Evolutionary conservation across 2,113 vertebrate species (phyloP).

Genomic region (Trachemys scripta): DNA sequence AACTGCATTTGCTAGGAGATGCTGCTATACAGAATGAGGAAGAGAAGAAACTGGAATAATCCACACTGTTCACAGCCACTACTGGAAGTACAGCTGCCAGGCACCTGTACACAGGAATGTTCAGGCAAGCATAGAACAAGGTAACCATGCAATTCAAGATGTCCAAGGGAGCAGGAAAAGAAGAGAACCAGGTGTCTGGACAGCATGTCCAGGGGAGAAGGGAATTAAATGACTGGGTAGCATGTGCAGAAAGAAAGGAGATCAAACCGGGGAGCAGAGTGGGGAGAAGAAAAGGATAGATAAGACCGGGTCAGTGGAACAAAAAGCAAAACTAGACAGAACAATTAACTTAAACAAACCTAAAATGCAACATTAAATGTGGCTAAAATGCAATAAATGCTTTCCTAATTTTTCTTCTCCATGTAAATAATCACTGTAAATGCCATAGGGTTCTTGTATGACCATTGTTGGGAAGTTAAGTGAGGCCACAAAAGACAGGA

Average conservation of each 20-base stretch:
- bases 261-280: rapidly evolving
- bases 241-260: background rate
- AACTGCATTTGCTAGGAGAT: background rate
- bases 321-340: background rate
- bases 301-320: rapidly evolving
- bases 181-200: background rate
- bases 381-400: background rate
- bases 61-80: too few relatives aligned
- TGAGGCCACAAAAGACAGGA: background rate
- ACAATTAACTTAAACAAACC: background rate
- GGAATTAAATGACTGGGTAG: background rate
- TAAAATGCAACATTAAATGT: background rate
- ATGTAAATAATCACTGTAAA: background rate
- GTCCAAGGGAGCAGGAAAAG: background rate
- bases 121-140: background rate
- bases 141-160: background rate
- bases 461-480: background rate
- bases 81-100: background rate
- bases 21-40: background rate
- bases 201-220: background rate
- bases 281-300: background rate
- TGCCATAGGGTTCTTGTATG: background rate
- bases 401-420: background rate
- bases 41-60: background rate
- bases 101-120: background rate